Percentiles rank a stretch among this genome's conserved stretches.
phyloP scores from a whole-genome alignment of 2,113 vertebrate species.

The Apus apus region DNA sequence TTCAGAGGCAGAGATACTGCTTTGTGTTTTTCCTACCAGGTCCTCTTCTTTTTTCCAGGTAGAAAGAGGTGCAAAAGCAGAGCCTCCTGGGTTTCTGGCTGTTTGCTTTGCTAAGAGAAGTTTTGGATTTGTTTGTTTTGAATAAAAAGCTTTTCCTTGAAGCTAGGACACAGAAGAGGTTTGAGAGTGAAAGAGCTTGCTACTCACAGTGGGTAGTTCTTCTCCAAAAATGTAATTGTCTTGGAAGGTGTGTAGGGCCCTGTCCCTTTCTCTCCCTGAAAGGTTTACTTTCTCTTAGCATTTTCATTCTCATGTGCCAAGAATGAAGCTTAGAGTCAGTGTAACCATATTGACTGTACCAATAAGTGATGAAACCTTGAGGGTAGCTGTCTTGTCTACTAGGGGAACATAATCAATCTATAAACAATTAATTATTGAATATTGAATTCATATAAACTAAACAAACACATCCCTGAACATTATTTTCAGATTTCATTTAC shows the following conservation, averaged over 20 bases:
- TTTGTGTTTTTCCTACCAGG: neutral
- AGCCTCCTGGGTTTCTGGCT: neutral
- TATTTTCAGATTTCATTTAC: neutral
- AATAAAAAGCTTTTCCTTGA: neutral
- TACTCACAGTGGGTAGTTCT: neutral
- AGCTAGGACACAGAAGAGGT: neutral
- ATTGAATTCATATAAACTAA: neutral
- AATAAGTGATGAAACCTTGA: neutral
- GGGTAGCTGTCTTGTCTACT: neutral
- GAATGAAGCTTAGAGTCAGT: neutral
- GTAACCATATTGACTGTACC: neutral
- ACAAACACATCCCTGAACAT: neutral
- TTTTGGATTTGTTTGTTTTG: slow-evolving; percentile 2
- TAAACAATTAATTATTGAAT: neutral
- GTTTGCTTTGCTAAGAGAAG: neutral
- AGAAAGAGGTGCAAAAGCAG: neutral
- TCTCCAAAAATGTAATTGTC: neutral
- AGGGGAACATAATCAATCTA: neutral
- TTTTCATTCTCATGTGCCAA: neutral
- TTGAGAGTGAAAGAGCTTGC: neutral
- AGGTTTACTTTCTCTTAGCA: neutral
- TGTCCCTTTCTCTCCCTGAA: neutral
- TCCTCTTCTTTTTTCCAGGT: neutral
- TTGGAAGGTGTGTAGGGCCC: neutral
- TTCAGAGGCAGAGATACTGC: neutral